Evolutionary conservation across 2,888 invertebrate species (phyloP).

Genomic region (Tachina fera): DNA sequence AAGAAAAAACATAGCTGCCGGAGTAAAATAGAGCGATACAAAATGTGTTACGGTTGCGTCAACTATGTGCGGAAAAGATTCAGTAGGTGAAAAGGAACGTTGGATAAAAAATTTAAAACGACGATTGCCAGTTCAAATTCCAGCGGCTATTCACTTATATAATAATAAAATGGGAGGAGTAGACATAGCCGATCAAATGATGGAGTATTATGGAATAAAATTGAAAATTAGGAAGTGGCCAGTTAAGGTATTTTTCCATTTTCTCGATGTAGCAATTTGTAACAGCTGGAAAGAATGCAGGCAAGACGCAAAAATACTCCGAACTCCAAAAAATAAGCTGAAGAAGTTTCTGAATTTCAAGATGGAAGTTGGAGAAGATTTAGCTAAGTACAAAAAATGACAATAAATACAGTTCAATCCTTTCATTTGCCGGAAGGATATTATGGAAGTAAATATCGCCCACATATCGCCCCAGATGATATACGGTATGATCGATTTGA

Average conservation of each 20-base stretch:
- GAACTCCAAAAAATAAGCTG: not conserved
- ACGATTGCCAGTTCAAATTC: constrained; percentile 38
- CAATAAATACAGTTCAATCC: not conserved
- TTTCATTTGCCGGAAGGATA: not conserved
- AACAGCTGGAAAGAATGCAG: constrained; percentile 56
- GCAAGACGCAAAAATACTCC: constrained; percentile 20
- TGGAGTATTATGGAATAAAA: not conserved
- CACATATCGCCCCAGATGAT: constrained; percentile 7
- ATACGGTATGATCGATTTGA: constrained; percentile 9
- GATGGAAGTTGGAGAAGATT: not conserved
- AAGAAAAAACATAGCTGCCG: constrained; percentile 30
- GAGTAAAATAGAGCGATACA: constrained; percentile 55
- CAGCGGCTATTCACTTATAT: constrained; percentile 5
- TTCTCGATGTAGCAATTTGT: constrained; percentile 52
- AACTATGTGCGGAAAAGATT: not conserved
- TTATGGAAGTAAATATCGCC: constrained; percentile 18
- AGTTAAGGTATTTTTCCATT: constrained; percentile 61
- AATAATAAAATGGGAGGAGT: constrained; percentile 54
- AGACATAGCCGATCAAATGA: not conserved
- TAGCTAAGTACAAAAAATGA: not conserved
- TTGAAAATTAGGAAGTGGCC: constrained; percentile 60
- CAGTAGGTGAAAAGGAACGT: constrained; percentile 30
- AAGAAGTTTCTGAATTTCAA: constrained; percentile 15
- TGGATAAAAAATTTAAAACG: constrained; percentile 55
- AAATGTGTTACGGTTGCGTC: constrained; percentile 58